Percentiles rank a stretch among this genome's conserved stretches.
Evolutionary conservation across 2,888 invertebrate genomes (phyloP).

Genomic region (Plagodis pulveraria): DNA sequence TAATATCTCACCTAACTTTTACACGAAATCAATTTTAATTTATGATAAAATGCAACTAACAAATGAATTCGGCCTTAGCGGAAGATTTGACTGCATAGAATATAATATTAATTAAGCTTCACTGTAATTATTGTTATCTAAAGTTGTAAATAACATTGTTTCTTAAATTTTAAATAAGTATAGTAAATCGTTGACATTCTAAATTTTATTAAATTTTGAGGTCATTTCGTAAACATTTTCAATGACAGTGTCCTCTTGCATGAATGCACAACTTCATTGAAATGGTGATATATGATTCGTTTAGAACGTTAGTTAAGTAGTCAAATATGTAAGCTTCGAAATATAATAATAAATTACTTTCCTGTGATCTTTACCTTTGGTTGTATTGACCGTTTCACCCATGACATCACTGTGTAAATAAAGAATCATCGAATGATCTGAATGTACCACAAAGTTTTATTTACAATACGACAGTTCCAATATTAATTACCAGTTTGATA

Average conservation of each 20-base stretch:
- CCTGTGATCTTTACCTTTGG: slow-evolving; percentile 73
- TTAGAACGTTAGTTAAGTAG: slow-evolving; percentile 35
- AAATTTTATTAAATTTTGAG: slow-evolving; percentile 67
- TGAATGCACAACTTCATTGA: slow-evolving; percentile 23
- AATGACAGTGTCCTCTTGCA: slow-evolving; percentile 27
- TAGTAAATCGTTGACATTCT: slow-evolving; percentile 64
- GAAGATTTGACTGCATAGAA: slow-evolving; percentile 84
- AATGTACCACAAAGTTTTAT: slow-evolving; percentile 74
- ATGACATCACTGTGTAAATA: slow-evolving; percentile 79
- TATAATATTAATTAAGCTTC: slow-evolving; percentile 40
- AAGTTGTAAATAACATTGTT: slow-evolving; percentile 57
- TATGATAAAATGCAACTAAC: neutral
- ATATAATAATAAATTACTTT: slow-evolving; percentile 62
- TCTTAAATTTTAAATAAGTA: slow-evolving; percentile 49
- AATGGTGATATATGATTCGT: slow-evolving; percentile 18
- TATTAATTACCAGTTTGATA: no score
- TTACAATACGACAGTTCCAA: slow-evolving; percentile 28
- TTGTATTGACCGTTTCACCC: slow-evolving; percentile 67
- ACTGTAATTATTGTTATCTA: slow-evolving; percentile 42
- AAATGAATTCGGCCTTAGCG: slow-evolving; percentile 57
- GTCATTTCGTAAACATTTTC: slow-evolving; percentile 47
- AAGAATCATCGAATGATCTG: slow-evolving; percentile 82
- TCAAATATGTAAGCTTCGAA: slow-evolving; percentile 60
- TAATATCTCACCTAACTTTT: no score
- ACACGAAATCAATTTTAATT: no score